Percentiles rank a stretch among this genome's conserved stretches.
Evolutionary conservation across 2,888 invertebrate species (phyloP).

Genomic region (Prosopocoilus inquinatus): DNA sequence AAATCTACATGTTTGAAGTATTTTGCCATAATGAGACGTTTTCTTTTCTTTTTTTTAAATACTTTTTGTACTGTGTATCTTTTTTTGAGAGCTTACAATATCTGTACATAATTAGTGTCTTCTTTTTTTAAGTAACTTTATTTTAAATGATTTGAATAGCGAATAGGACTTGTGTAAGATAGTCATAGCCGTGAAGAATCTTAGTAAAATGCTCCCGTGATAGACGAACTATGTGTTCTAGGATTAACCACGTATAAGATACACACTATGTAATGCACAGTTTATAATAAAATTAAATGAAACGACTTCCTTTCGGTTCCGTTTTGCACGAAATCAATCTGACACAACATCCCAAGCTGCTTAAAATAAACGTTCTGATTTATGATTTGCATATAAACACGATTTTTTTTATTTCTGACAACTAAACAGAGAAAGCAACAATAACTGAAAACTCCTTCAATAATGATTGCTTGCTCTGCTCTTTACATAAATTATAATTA

Average conservation of each 20-base stretch:
- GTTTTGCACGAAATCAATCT: too few species aligned
- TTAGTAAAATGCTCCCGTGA: slow-evolving; percentile 25
- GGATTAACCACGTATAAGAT: slow-evolving; percentile 2
- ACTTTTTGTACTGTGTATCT: slow-evolving; percentile 11
- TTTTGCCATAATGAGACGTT: neutral
- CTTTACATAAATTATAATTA: too few species aligned
- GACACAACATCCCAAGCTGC: too few species aligned
- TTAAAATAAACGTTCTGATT: too few species aligned
- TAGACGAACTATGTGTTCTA: slow-evolving; percentile 20
- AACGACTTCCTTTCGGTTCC: too few species aligned
- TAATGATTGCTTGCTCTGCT: too few species aligned
- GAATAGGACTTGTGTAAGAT: slow-evolving; percentile 12
- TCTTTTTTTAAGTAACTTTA: neutral
- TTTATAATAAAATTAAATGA: slow-evolving; percentile 14
- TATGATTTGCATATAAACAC: too few species aligned
- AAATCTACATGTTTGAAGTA: neutral
- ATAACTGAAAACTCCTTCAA: too few species aligned
- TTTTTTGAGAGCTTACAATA: slow-evolving; percentile 2
- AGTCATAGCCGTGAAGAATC: slow-evolving; percentile 8
- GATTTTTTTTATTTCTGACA: too few species aligned
- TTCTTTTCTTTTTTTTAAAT: slow-evolving; percentile 7
- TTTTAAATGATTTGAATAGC: too few species aligned
- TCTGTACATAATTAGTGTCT: slow-evolving; percentile 5
- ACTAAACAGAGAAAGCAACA: too few species aligned
- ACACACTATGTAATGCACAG: slow-evolving; percentile 15